Base-by-base conservation (phyloP, 2,797 vertebrate species). In the Notolepis coatsorum region DNA sequence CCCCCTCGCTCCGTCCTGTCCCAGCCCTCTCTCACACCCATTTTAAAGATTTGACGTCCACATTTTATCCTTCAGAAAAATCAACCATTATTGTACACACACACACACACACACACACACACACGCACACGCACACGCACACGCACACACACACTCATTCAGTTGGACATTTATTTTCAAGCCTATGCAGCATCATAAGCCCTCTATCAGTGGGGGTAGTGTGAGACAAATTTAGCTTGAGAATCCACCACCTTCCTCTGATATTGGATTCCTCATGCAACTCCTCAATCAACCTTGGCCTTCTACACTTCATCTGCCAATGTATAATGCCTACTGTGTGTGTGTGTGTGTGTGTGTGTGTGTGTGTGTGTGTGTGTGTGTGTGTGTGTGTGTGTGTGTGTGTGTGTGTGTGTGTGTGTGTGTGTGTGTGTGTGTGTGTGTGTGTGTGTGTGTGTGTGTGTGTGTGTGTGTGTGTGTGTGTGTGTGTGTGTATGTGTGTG, bases 141-240 rank as follows among this genome's bases (percentile, higher is more conserved):
- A 65, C 46, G 56, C 56, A 57, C 21, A 55, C 53, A 42, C 46
- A 43, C 47, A 59, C 41, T 78, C 87, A 66, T 77, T 89, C 86
- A 28, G 70, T 77, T 84, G 71, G 69, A 84, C 90, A 89, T 93
- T 91, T 82, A 92, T 94, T 92, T 86, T 50, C 68, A 84, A 75
- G 61, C 75, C 88, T 61, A 90, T 85, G 86, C 83, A 85, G 74
- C 89, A 72, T 90, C 65, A 15, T n/a, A 77, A 76, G 85, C 84
- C 86, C 71, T 81, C 84, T 85, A 80, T 92, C 84, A 91, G 83
- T 79, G 79, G 77, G 69, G 72, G 81, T 84, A 77, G 73, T 82
- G 62, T 61, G 1, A 68, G 68, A 85, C 74, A 90, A 86, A 91
- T 90, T 90, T 82, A 87, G 70, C 65, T 83, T 56, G 67, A 75